phyloP scores from a whole-genome alignment of 2,797 vertebrate genomes.

The Gouania willdenowi region DNA sequence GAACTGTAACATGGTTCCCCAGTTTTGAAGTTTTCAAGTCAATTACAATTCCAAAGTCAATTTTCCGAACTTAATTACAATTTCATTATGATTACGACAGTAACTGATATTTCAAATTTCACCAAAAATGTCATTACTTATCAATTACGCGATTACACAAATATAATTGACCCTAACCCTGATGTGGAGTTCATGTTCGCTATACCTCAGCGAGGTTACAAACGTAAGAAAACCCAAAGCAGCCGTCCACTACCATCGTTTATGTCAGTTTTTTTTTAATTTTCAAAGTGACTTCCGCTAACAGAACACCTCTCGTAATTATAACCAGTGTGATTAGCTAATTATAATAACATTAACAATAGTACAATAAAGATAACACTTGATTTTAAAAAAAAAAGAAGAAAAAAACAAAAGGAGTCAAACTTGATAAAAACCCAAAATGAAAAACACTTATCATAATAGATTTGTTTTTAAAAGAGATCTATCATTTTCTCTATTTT shows the following conservation, averaged over 20 bases:
- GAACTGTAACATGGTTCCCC: no score
- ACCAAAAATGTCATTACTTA: no score
- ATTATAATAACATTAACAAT: slow-evolving; percentile 85
- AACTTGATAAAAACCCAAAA: slow-evolving; percentile 78
- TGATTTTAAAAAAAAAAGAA: slow-evolving; percentile 38
- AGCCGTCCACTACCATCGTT: slow-evolving; percentile 67
- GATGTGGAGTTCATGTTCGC: no score
- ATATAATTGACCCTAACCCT: no score
- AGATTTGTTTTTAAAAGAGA: slow-evolving; percentile 75
- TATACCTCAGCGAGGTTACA: background rate
- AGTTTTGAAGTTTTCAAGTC: no score
- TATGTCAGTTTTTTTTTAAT: slow-evolving; percentile 77
- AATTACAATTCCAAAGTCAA: no score
- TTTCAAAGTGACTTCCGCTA: slow-evolving; percentile 79
- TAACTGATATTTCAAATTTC: no score
- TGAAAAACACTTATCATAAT: slow-evolving; percentile 77
- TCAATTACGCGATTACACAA: no score
- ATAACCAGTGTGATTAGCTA: slow-evolving; percentile 80
- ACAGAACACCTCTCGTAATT: slow-evolving; percentile 80
- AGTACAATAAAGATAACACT: slow-evolving; percentile 84
- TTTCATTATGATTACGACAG: no score
- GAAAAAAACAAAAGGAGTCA: slow-evolving; percentile 61
- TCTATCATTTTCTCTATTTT: slow-evolving; percentile 78
- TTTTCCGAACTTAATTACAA: no score
- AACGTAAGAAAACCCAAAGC: slow-evolving; percentile 35